Conservation (phyloP, 2,888 invertebrate species). For the Phlogophora meticulosa region DNA sequence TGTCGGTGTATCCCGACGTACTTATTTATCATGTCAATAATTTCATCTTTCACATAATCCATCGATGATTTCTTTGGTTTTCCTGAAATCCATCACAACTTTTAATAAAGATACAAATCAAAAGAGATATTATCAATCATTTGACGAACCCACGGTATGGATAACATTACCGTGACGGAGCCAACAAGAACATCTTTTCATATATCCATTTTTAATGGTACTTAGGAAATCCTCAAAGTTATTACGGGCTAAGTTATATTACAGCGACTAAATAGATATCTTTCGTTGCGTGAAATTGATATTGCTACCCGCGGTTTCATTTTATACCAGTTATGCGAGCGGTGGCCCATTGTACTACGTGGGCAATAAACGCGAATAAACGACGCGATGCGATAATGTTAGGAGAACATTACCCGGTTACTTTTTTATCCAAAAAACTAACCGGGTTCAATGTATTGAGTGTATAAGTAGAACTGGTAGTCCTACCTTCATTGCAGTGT, state of each 20-base stretch:
- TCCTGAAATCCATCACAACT: too few relatives aligned
- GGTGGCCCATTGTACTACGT: constrained; percentile 31
- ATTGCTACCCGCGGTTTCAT: constrained; percentile 38
- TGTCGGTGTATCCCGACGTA: too few relatives aligned
- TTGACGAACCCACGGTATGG: too few relatives aligned
- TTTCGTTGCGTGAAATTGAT: constrained; percentile 66
- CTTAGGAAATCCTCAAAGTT: constrained; percentile 26
- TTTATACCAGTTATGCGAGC: constrained; percentile 19
- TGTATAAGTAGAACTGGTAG: too few relatives aligned
- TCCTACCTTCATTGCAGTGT: not conserved
- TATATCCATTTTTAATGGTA: constrained; percentile 30
- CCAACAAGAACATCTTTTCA: constrained; percentile 5
- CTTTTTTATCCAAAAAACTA: not conserved
- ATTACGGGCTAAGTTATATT: constrained; percentile 44
- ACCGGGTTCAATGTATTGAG: too few relatives aligned
- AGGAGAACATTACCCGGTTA: not conserved
- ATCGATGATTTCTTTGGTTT: too few relatives aligned
- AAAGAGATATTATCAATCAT: not conserved
- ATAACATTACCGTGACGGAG: constrained; percentile 3
- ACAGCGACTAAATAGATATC: constrained; percentile 50
- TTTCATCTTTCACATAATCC: too few relatives aligned
- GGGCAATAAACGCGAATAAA: constrained; percentile 18
- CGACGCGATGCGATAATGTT: constrained; percentile 24
- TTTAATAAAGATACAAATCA: too few relatives aligned
- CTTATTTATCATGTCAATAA: too few relatives aligned